Evolutionary conservation across 2,113 vertebrate genomes (phyloP), one percentile per base, ranked within the genome.

Genomic region (Phyllostomus hastatus): DNA sequence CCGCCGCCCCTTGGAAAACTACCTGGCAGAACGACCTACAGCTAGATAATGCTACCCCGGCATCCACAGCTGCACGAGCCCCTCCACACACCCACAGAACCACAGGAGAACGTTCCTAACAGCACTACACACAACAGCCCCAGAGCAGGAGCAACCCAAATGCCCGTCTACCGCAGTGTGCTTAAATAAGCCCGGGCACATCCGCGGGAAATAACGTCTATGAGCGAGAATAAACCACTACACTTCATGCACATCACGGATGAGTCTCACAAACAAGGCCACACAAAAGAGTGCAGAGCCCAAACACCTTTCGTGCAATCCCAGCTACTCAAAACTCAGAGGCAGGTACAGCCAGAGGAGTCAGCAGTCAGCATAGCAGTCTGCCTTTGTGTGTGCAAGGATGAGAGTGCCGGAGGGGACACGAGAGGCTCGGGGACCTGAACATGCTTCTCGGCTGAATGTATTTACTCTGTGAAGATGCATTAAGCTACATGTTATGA

Each of bases 161-260:
- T 6, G 70, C 10, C 46, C 22, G 14, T 9, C 28, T 5, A 28
- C 66, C 0, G 1, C 2, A 26, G 22, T 20, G 31, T 14, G 10
- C 0, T 0, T 26, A 43, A 3, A 0, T 28, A 48, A 22, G 38
- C 17, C 41, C 1, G 1, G 33, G n/a, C 14, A 10, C 20, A 11
- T 19, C 24, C 22, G 11, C 1, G 16, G 22, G 17, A 38, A 35
- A 35, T 11, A 59, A 43, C 11, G 24, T 4, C 9, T 46, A 12
- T 1, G 19, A 15, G 31, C 2, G 5, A 87, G 70, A 54, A 54
- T 31, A 69, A 67, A 50, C 16, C 24, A 67, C 20, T 8, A 59
- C 14, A n/a, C 26, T 20, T 70, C 17, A 50, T 11, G 61, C 15
- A 35, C 10, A 75, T 10, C 31, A 14, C 0, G 33, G 38, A 11